phyloP scores from a whole-genome alignment of 2,888 invertebrate genomes.

The Stenolophus ochropezus region DNA sequence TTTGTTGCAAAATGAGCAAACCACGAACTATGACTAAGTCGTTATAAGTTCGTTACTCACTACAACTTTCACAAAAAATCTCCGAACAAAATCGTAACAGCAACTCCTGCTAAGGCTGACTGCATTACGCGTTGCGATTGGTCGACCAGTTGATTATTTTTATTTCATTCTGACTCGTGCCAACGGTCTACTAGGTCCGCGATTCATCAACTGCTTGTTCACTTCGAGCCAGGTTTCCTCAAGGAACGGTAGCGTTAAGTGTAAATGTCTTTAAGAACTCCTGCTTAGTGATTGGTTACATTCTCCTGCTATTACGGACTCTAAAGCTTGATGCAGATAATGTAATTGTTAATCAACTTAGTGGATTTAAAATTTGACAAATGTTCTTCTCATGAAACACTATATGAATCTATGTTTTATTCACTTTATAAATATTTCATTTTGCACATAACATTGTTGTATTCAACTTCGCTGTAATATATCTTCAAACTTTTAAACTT shows the following conservation, averaged over 20 bases:
- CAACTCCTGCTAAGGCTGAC: neutral
- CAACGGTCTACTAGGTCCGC: slow-evolving; percentile 1
- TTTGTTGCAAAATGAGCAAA: neutral
- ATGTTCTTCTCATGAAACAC: slow-evolving; percentile 9
- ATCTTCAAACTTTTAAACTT: neutral
- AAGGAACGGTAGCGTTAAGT: neutral
- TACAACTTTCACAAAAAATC: slow-evolving; percentile 17
- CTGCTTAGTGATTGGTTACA: slow-evolving; percentile 11
- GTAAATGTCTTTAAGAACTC: neutral
- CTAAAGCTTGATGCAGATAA: slow-evolving; percentile 8
- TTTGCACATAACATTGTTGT: slow-evolving; percentile 1
- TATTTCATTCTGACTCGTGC: slow-evolving; percentile 30
- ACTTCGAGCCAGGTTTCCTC: neutral
- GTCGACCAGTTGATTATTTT: slow-evolving; percentile 18
- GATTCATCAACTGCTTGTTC: neutral
- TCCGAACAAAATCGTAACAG: neutral
- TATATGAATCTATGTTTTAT: neutral
- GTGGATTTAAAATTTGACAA: slow-evolving; percentile 12
- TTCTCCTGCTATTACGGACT: slow-evolving; percentile 30
- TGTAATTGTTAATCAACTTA: neutral
- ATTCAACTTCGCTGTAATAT: neutral
- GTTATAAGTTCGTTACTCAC: neutral
- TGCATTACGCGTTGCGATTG: neutral
- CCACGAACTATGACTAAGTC: neutral
- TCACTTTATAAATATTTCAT: slow-evolving; percentile 34